Base-by-base conservation (phyloP, 2,113 vertebrate species). In the Helogale parvula region DNA sequence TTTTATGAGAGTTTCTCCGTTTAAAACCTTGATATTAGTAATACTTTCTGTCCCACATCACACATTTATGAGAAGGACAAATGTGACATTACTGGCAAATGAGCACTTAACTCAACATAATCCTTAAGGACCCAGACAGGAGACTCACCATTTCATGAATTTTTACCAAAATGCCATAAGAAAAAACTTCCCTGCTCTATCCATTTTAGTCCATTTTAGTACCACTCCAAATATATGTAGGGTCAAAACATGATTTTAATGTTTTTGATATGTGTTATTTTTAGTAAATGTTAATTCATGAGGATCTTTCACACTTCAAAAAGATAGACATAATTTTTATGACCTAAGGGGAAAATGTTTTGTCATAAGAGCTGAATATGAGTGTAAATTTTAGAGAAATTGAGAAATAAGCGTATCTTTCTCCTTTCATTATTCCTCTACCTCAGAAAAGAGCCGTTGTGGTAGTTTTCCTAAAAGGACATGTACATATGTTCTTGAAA, bases 241-340 rank as follows among this genome's bases (percentile, higher is more conserved):
- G 33, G 35, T 41, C 94, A 98, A 98, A 98, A 84, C 14, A 82
- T 87, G 92, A 92, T 98, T 98, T 98, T 98, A 84, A 97, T 98
- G 94, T 69, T 97, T 98, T 98, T 98, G 97, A 97, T 96, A 97
- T 93, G 97, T 79, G 97, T 97, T 97, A 93, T 63, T 97, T 95
- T 98, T 97, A 97, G 68, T 94, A 97, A 97, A 68, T 97, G 91
- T 98, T 98, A 95, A 96, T 97, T 98, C 97, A 97, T 96, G 96
- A 97, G 80, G 88, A 97, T 91, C 87, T 95, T 96, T 93, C 50
- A 97, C 66, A 94, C 80, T 88, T 98, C 94, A 97, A 97, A 97
- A 98, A 97, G 96, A 95, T 90, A 97, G 97, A 95, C 86, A 82
- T 71, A 98, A 96, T 97, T 98, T 97, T 91, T 98, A 97, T 98